Evolutionary conservation across 2,797 vertebrate genomes (phyloP).

Genomic region (Acanthiza pusilla): DNA sequence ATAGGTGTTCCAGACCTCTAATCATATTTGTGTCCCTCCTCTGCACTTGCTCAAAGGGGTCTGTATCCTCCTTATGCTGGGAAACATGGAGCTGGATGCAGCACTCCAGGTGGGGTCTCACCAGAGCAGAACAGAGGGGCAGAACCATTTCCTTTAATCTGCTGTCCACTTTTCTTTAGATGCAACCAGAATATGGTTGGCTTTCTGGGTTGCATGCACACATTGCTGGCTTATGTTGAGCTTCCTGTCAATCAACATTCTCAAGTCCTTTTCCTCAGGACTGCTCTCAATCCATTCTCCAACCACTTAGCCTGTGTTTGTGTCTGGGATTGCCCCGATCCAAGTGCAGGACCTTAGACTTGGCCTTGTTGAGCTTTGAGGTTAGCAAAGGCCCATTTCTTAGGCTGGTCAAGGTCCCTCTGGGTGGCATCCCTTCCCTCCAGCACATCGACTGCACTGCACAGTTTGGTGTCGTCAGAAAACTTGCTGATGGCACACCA

Average conservation of each 20-base stretch:
- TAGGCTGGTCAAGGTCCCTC: neutral
- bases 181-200: fast-evolving
- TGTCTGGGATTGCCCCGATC: neutral
- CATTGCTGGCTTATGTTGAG: fast-evolving
- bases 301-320: neutral
- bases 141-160: neutral
- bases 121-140: neutral
- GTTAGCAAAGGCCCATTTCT: neutral
- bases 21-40: neutral
- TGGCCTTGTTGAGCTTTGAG: neutral
- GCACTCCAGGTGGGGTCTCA: neutral
- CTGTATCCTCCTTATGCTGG: neutral
- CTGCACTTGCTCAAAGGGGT: neutral
- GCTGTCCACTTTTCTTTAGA: neutral
- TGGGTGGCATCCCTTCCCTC: neutral
- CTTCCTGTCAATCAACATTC: neutral
- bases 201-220: neutral
- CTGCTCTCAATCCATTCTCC: neutral
- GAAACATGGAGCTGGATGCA: neutral
- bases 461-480: neutral
- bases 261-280: neutral
- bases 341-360: neutral
- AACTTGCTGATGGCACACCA: neutral
- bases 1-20: neutral
- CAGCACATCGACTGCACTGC: neutral